Conservation (phyloP, 2,113 vertebrate genomes). For the Rhinogobius similis region DNA sequence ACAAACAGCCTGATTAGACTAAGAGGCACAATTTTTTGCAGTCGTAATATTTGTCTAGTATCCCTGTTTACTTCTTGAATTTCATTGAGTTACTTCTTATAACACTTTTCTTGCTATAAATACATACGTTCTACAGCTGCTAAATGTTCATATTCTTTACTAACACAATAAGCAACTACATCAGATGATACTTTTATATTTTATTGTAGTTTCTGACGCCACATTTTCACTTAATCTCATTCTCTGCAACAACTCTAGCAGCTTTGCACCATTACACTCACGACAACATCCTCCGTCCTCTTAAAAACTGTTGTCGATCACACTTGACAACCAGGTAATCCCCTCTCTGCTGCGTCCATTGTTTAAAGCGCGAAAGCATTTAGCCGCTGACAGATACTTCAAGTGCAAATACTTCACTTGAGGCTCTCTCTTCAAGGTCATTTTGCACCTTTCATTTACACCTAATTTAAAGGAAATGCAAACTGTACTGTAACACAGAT, state of each 20-base stretch:
- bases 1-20: no score
- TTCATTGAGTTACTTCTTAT: no score
- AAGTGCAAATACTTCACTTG: slow-evolving; percentile 12
- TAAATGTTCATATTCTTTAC: no score
- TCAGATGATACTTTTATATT: no score
- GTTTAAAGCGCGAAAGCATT: slow-evolving; percentile 23
- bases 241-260: not conserved
- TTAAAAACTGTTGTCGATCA: slow-evolving; percentile 25
- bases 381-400: slow-evolving; percentile 27
- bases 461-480: not conserved
- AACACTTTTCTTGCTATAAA: no score
- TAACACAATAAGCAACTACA: no score
- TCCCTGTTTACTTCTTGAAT: no score
- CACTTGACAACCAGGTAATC: slow-evolving; percentile 9
- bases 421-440: not conserved
- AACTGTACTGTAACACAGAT: not conserved
- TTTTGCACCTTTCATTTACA: not conserved
- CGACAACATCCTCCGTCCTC: slow-evolving; percentile 6
- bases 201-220: not conserved
- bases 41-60: no score
- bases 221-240: not conserved
- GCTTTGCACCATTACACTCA: not conserved
- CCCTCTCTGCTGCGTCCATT: slow-evolving; percentile 3
- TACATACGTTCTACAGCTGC: no score
- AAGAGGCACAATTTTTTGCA: no score